Conservation (phyloP, 2,797 vertebrate species). For the Notolepis coatsorum region DNA sequence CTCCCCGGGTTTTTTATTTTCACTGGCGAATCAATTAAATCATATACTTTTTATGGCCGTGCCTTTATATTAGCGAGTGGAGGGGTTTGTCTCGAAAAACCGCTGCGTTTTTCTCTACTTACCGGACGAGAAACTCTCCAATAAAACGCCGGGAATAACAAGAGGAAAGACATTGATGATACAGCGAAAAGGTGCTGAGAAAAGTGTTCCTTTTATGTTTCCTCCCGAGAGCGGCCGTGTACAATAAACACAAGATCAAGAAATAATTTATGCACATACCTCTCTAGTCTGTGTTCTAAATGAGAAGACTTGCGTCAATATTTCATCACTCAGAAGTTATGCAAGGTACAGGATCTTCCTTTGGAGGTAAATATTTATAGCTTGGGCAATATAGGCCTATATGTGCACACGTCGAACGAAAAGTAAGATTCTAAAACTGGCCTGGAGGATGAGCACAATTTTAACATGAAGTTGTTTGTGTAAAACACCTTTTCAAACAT, state of each 20-base stretch:
- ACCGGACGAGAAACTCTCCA: constrained; percentile 67
- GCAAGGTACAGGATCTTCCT: constrained; percentile 16
- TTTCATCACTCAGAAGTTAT: constrained; percentile 57
- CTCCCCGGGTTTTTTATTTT: constrained; percentile 60
- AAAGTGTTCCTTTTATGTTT: constrained; percentile 68
- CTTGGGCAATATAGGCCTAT: constrained; percentile 20
- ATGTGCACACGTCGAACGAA: too few species aligned
- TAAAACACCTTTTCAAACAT: too few species aligned
- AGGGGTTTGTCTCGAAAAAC: constrained; percentile 62
- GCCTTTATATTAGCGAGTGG: constrained; percentile 70
- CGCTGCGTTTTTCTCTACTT: constrained; percentile 67
- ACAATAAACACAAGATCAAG: constrained; percentile 55
- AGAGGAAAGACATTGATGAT: constrained; percentile 67
- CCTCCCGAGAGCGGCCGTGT: constrained; percentile 59
- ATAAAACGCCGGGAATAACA: constrained; percentile 65
- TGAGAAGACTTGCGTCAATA: constrained; percentile 58
- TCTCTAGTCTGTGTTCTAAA: constrained; percentile 58
- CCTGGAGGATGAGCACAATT: too few species aligned
- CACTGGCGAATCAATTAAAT: constrained; percentile 76
- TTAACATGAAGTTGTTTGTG: too few species aligned
- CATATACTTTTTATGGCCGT: constrained; percentile 71
- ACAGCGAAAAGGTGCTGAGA: constrained; percentile 70
- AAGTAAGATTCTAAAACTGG: too few species aligned
- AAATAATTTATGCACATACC: constrained; percentile 62
- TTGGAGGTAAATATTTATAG: constrained; percentile 54